These are phyloP conservation scores for Anolis sagrei DNA, from an alignment of 2,113 vertebrate species.

Conservation along the genomic window DNA sequence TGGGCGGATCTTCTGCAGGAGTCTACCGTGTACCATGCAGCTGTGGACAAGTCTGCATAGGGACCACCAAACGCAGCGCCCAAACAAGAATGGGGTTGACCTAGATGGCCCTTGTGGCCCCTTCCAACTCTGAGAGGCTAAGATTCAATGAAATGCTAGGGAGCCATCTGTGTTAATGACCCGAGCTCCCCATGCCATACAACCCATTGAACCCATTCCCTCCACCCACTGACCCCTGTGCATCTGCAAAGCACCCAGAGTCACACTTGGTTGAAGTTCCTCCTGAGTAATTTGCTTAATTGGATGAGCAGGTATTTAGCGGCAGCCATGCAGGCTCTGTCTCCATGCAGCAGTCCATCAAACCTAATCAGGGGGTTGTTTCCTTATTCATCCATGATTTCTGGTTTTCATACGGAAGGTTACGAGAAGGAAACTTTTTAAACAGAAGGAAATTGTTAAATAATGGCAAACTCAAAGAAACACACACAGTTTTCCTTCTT, in stretches of 20 bases:
- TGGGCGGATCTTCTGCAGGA: no score
- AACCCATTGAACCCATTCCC: background rate
- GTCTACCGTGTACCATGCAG: no score
- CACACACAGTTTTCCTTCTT: background rate
- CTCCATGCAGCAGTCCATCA: constrained; percentile 62
- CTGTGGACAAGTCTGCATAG: no score
- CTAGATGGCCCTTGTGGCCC: background rate
- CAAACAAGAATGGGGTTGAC: no score
- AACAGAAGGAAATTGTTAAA: constrained; percentile 52
- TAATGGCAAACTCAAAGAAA: constrained; percentile 23
- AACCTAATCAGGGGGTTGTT: constrained; percentile 64
- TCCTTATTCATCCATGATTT: constrained; percentile 49
- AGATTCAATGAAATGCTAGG: background rate
- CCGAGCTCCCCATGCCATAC: no score
- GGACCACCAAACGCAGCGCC: no score
- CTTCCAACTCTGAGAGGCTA: no score
- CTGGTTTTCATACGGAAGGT: constrained; percentile 50
- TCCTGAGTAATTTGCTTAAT: constrained; percentile 68
- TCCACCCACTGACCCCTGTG: constrained; percentile 39
- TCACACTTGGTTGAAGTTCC: constrained; percentile 63
- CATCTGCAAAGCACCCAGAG: constrained; percentile 35
- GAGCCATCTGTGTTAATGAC: background rate
- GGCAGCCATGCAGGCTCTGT: constrained; percentile 51
- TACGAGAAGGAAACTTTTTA: constrained; percentile 53
- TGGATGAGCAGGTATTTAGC: constrained; percentile 60